Evolutionary conservation across 2,797 vertebrate species (phyloP), one percentile per base, ranked within the genome.

Genomic region (Nannoperca australis): DNA sequence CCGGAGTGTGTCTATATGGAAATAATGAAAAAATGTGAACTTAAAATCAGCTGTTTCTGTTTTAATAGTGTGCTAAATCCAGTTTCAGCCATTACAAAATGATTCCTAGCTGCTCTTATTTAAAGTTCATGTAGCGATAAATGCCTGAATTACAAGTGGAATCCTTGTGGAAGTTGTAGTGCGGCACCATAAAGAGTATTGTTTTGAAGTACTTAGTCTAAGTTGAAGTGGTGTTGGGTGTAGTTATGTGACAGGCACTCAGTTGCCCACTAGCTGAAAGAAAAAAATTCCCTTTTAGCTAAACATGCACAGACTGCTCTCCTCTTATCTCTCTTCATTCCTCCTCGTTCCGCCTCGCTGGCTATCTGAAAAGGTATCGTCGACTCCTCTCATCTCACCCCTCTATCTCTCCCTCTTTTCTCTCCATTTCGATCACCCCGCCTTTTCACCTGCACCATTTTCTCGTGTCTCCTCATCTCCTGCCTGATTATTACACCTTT

Each of bases 231-330:
- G 62, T 45, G 71, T 65, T 87, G 70, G 70, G 27, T 78, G 9
- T 61, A 60, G 71, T 83, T 80, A 78, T 86, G 76, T 85, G 89
- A 79, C 85, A 74, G 74, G 11, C 70, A 59, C 82, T 85, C 67
- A 20, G 75, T 74, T 76, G 76, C 75, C 79, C 79, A 81, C 76
- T 30, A 73, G 66, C 74, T 49, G 63, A 47, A 69, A 24, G 53
- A 72, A 58, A 60, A 70, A 81, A 89, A 70, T 79, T 81, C 80
- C 78, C 61, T 71, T 79, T 86, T 70, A 60, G 79, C 80, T 78
- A 67, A 90, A 88, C 81, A 84, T 89, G 90, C 87, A 79, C 77
- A 76, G 78, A 82, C 80, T 54, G 54, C 59, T 81, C 79, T 85
- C 54, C 68, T 78, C 69, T 90, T 83, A 85, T 92, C 86, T 76